phyloP scores from a whole-genome alignment of 2,888 invertebrate species.

The Macrosoma leucophasiata region DNA sequence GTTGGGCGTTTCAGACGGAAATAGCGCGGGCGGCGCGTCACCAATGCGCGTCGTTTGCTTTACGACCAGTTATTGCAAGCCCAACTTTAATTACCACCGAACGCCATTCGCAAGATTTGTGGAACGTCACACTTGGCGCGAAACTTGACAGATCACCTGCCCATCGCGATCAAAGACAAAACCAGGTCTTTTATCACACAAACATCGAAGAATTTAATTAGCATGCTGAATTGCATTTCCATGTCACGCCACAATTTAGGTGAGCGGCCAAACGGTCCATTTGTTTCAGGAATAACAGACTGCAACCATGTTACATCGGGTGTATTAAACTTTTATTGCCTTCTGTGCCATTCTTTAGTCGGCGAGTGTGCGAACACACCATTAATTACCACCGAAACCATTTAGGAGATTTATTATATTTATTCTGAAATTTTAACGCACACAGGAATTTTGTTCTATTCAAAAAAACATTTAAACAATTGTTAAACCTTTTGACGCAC shows the following conservation, averaged over 20 bases:
- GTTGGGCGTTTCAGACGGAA: constrained; percentile 63
- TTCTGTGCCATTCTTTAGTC: constrained; percentile 56
- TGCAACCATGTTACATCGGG: constrained; percentile 49
- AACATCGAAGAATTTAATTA: constrained; percentile 48
- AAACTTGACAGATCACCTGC: too few species aligned
- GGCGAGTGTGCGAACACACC: constrained; percentile 55
- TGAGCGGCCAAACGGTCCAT: constrained; percentile 34
- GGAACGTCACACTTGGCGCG: constrained; percentile 63
- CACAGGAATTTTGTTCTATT: too few species aligned
- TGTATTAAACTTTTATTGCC: constrained; percentile 64
- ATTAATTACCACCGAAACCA: constrained; percentile 64
- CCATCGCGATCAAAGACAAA: too few species aligned
- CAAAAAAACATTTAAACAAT: too few species aligned
- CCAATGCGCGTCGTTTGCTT: constrained; percentile 62
- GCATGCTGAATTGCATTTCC: constrained; percentile 43
- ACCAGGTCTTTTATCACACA: too few species aligned
- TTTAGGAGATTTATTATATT: constrained; percentile 65
- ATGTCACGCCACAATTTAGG: constrained; percentile 37
- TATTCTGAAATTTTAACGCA: constrained; percentile 48
- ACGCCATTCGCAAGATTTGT: constrained; percentile 65
- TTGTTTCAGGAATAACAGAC: constrained; percentile 51
- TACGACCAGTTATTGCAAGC: constrained; percentile 67
- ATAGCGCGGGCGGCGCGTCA: constrained; percentile 65
- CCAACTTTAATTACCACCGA: constrained; percentile 56
- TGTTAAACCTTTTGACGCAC: too few species aligned